Evolutionary conservation across 2,113 vertebrate genomes (phyloP).

Genomic region (Morone saxatilis): DNA sequence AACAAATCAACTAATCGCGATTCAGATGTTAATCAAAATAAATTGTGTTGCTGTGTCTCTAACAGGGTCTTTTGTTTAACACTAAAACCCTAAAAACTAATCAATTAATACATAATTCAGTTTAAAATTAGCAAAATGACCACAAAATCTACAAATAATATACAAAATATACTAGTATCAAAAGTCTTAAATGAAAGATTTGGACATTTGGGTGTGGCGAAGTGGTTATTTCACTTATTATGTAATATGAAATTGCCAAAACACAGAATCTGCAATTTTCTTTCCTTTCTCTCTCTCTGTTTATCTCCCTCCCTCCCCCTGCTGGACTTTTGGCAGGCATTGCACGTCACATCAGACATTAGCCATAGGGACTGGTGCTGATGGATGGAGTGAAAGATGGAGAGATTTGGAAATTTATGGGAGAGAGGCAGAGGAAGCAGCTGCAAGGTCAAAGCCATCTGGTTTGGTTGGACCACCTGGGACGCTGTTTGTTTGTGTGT

Average conservation of each 20-base stretch:
- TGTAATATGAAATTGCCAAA: too few species aligned
- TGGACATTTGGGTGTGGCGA: too few species aligned
- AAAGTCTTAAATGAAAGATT: too few species aligned
- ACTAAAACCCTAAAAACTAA: too few species aligned
- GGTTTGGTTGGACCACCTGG: conserved; percentile 17
- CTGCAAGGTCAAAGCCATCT: conserved; percentile 56
- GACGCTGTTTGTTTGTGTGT: not conserved
- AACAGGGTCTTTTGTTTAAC: too few species aligned
- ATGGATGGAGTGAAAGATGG: conserved; percentile 35
- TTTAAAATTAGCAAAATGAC: not conserved
- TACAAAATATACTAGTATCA: too few species aligned
- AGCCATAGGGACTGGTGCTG: not conserved
- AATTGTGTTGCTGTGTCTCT: too few species aligned
- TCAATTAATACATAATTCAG: not conserved
- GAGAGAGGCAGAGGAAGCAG: conserved; percentile 11
- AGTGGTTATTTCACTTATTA: too few species aligned
- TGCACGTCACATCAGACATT: conserved; percentile 10
- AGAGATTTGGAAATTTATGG: conserved; percentile 12
- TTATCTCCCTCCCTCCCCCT: not conserved
- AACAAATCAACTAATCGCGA: too few species aligned
- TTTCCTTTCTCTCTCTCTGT: not conserved
- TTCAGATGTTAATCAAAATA: too few species aligned
- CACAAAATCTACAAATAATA: not conserved
- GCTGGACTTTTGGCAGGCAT: conserved; percentile 15
- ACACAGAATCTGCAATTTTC: not conserved